These are phyloP conservation scores for Helleia helle DNA, from an alignment of 2,888 invertebrate genomes.

Conservation along the genomic window DNA sequence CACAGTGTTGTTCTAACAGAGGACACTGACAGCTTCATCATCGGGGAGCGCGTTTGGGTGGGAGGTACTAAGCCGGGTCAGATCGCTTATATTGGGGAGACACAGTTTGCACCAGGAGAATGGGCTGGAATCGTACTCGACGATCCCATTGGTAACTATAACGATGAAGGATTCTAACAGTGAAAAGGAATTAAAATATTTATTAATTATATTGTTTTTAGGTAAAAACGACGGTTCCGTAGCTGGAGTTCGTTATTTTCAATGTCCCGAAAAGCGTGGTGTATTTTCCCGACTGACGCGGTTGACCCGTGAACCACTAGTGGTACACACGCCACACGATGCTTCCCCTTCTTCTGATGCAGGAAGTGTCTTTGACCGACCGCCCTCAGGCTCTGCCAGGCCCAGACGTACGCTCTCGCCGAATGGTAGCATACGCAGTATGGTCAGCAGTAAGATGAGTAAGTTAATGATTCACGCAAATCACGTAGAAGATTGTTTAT, in stretches of 20 bases:
- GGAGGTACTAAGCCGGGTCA: conserved; percentile 93
- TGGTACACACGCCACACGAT: conserved; percentile 65
- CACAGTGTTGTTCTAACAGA: conserved; percentile 88
- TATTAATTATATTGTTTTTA: conserved; percentile 57
- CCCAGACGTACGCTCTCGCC: conserved; percentile 58
- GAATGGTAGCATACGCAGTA: conserved; percentile 65
- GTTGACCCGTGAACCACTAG: conserved; percentile 81
- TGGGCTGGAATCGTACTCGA: conserved; percentile 99
- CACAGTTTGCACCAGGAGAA: conserved; percentile 97
- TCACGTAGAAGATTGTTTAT: not conserved
- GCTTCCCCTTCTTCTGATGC: conserved; percentile 61
- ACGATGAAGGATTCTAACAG: not conserved
- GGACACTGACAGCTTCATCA: conserved; percentile 95
- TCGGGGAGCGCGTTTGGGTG: conserved; percentile 96
- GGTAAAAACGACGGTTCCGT: conserved; percentile 98
- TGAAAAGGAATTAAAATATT: too few species aligned
- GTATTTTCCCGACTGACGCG: conserved; percentile 93
- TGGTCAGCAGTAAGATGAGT: conserved; percentile 72
- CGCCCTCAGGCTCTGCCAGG: conserved; percentile 57
- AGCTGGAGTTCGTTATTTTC: conserved; percentile 93
- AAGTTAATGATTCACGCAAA: conserved; percentile 22
- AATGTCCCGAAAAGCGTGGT: conserved; percentile 93
- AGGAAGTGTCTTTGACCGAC: conserved; percentile 63
- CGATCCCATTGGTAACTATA: conserved; percentile 87
- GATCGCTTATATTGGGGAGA: conserved; percentile 95